These are phyloP conservation scores for Huso huso DNA, from an alignment of 2,797 vertebrate species.

Conservation along the genomic window DNA sequence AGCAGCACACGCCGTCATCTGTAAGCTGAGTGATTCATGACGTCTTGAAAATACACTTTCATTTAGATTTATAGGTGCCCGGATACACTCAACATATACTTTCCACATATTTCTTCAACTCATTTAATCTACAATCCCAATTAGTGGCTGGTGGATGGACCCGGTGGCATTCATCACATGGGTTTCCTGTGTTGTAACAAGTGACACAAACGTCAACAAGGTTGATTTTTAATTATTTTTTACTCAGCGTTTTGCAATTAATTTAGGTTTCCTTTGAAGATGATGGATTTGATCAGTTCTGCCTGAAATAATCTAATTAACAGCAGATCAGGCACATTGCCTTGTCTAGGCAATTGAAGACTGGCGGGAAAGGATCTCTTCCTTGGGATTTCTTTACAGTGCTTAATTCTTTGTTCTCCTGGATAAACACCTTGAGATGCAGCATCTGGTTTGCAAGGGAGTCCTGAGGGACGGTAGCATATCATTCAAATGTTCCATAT, in stretches of 20 bases:
- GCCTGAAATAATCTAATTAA: background rate
- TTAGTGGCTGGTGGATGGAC: background rate
- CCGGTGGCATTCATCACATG: background rate
- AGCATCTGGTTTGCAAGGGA: too few relatives aligned
- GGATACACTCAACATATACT: background rate
- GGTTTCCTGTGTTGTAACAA: background rate
- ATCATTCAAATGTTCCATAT: too few relatives aligned
- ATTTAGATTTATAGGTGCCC: constrained; percentile 7
- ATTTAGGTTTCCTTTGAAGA: background rate
- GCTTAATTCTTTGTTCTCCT: too few relatives aligned
- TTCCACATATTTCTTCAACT: background rate
- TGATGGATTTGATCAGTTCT: background rate
- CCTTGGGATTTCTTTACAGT: too few relatives aligned
- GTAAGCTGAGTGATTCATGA: constrained; percentile 8
- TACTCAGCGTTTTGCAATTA: background rate
- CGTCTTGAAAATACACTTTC: constrained; percentile 8
- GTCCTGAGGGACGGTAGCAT: too few relatives aligned
- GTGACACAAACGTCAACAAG: background rate
- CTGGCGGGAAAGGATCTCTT: too few relatives aligned
- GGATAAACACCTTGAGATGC: too few relatives aligned
- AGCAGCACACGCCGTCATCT: background rate
- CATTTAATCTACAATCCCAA: background rate
- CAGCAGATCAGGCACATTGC: background rate
- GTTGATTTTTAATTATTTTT: background rate
- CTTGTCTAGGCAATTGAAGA: background rate